Conservation (phyloP, 2,888 invertebrate species). For the Balanococcus diminutus region DNA sequence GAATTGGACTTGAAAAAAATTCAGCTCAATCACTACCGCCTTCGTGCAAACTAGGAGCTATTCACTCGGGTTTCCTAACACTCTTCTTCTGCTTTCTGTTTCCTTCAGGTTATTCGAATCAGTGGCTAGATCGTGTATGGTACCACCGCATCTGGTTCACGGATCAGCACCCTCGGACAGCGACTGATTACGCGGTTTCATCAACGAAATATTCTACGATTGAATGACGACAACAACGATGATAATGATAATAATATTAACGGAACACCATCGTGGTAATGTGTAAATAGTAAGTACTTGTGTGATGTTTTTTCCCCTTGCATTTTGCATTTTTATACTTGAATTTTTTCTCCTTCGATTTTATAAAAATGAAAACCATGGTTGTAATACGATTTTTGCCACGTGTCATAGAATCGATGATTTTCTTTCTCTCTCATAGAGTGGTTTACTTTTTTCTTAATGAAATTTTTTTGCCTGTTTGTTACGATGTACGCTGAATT, state of each 20-base stretch:
- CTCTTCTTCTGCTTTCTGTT: not conserved
- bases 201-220: too few species aligned
- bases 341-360: not conserved
- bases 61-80: too few species aligned
- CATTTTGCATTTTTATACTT: not conserved
- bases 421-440: not conserved
- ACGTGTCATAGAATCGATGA: not conserved
- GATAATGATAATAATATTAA: not conserved
- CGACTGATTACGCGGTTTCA: not conserved
- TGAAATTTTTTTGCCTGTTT: not conserved
- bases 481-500: not conserved
- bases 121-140: constrained; percentile 94
- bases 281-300: not conserved
- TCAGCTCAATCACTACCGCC: too few species aligned
- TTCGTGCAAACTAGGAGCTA: too few species aligned
- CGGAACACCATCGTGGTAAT: not conserved
- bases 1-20: too few species aligned
- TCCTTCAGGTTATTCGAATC: constrained; percentile 86
- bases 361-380: not conserved
- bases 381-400: not conserved
- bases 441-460: not conserved
- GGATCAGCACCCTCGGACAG: constrained; percentile 49
- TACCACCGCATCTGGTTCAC: constrained; percentile 70
- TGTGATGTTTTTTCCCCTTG: not conserved
- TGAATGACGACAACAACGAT: not conserved